These are phyloP conservation scores for Phoxinus dragarum DNA, from an alignment of 2,797 vertebrate genomes.

Conservation along the genomic window DNA sequence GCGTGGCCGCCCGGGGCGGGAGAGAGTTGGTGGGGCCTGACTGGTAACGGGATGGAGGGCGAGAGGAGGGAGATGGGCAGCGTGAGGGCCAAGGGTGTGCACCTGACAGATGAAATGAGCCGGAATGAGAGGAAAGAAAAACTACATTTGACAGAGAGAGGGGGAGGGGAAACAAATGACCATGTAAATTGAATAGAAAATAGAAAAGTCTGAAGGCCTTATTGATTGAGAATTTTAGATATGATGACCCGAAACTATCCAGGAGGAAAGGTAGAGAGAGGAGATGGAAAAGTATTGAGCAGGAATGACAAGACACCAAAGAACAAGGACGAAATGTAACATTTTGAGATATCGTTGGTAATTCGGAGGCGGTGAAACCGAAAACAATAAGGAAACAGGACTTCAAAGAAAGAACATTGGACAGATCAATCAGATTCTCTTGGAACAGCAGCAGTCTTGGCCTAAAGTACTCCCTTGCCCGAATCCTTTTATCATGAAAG, in stretches of 20 bases:
- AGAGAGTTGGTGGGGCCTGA: constrained; percentile 93
- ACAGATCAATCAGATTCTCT: constrained; percentile 28
- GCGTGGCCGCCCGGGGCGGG: constrained; percentile 97
- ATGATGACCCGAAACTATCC: background rate
- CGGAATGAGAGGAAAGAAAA: constrained; percentile 37
- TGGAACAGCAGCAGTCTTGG: constrained; percentile 29
- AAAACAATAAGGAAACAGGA: constrained; percentile 17
- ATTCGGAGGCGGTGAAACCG: constrained; percentile 6
- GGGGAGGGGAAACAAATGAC: constrained; percentile 23
- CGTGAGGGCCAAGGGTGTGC: constrained; percentile 96
- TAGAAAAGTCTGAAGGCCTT: background rate
- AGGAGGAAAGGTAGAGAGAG: background rate
- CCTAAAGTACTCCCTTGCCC: constrained; percentile 5
- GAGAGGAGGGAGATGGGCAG: constrained; percentile 99
- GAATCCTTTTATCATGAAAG: constrained; percentile 26
- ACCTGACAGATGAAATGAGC: constrained; percentile 81
- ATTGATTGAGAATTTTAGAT: background rate
- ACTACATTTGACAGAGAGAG: constrained; percentile 4
- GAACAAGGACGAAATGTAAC: constrained; percentile 5
- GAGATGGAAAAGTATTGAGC: background rate
- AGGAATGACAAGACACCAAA: constrained; percentile 5
- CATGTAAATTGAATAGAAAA: background rate
- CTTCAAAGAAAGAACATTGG: constrained; percentile 31
- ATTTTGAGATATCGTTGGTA: constrained; percentile 4
- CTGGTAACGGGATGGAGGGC: constrained; percentile 99